Evolutionary conservation across 2,888 invertebrate species (phyloP), one percentile per base, ranked within the genome.

Genomic region (Spatulosminthurus flaviceps): DNA sequence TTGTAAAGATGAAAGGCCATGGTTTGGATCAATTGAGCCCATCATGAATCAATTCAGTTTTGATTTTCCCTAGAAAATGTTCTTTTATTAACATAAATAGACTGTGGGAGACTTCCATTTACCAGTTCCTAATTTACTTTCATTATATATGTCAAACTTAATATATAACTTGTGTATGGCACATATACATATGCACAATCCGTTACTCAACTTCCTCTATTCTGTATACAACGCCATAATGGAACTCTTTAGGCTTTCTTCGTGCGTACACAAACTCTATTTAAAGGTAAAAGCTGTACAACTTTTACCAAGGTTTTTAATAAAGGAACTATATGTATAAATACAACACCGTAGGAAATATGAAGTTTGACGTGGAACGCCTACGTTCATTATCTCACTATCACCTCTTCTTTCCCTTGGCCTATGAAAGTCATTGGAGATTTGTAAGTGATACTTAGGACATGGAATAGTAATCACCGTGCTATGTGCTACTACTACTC

Each of bases 121-220:
- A 51, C 51, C 51, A 34, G 16, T 51, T 51, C 51, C n/a, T 51
- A 51, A 51, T 51, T 19, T n/a, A 51, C 51, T 51, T 51, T 51
- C 9, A 51, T 19, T 51, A 4, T n/a, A n/a, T n/a, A n/a, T n/a
- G n/a, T n/a, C n/a, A n/a, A n/a, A n/a, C n/a, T n/a, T n/a, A n/a
- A n/a, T n/a, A n/a, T n/a, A n/a, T n/a, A n/a, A n/a, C n/a, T n/a
- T n/a, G n/a, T n/a, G n/a, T n/a, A n/a, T n/a, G n/a, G n/a, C n/a
- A n/a, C 51, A 2, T n/a, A 51, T 13, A 51, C 51, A 19, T n/a
- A n/a, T n/a, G n/a, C n/a, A n/a, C n/a, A n/a, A 13, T 51, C 7
- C 4, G n/a, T 1, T 51, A 51, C 5, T 51, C 19, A 51, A 51
- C 51, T 51, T 51, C 16, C 51, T 51, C 51, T 16, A n/a, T 2